Evolutionary conservation across 2,113 vertebrate species (phyloP).

Genomic region (Callocephalon fimbriatum): DNA sequence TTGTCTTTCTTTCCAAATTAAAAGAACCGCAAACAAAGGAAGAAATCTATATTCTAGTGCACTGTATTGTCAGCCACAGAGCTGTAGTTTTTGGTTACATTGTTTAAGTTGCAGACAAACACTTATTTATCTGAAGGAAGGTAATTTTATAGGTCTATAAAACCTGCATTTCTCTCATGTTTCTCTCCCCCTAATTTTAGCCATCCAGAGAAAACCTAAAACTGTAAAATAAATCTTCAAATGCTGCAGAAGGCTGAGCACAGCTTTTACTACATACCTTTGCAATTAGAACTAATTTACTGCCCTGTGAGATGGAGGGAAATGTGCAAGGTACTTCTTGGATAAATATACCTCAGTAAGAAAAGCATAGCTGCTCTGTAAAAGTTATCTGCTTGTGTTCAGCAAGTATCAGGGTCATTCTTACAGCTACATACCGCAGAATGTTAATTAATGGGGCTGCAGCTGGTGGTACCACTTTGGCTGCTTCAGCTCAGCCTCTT

Average conservation of each 20-base stretch:
- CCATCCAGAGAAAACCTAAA: conserved; percentile 66
- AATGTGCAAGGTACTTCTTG: conserved; percentile 77
- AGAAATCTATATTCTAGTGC: not conserved
- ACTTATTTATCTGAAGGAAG: conserved; percentile 46
- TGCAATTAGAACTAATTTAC: conserved; percentile 86
- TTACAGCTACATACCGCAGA: conserved; percentile 77
- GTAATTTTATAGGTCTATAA: conserved; percentile 75
- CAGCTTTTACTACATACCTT: conserved; percentile 75
- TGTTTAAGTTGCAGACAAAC: conserved; percentile 51
- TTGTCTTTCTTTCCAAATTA: not conserved
- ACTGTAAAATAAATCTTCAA: conserved; percentile 76
- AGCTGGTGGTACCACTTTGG: conserved; percentile 91
- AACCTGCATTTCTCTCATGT: conserved; percentile 68
- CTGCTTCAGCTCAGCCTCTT: conserved; percentile 72
- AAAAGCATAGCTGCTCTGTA: conserved; percentile 70
- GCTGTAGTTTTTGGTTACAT: not conserved
- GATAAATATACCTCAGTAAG: conserved; percentile 73
- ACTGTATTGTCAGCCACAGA: not conserved
- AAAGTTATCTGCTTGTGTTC: conserved; percentile 82
- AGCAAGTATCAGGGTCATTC: conserved; percentile 83
- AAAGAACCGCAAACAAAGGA: not conserved
- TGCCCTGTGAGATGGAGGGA: conserved; percentile 68
- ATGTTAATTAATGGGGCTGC: conserved; percentile 87
- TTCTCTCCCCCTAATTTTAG: conserved; percentile 32
- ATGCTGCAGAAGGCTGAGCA: conserved; percentile 69